Base-by-base conservation (phyloP, 1,140 invertebrate species). In the Pseudachorutes palmiensis region DNA sequence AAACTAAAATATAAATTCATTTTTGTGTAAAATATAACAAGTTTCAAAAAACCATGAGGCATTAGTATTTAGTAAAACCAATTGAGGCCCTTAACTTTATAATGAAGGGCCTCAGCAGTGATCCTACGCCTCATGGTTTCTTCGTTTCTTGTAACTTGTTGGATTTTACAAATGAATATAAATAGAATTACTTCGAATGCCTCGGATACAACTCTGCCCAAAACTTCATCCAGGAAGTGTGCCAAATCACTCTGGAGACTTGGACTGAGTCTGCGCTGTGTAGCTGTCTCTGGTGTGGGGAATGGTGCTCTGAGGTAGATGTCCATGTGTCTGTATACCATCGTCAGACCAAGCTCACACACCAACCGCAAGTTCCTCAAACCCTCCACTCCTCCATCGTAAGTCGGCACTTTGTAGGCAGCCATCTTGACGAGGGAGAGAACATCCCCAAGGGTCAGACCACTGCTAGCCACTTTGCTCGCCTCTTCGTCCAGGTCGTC, bases 311-410 rank as follows among this genome's bases (percentile, higher is more conserved):
- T 30, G n/a, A 70, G 24, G 36, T 64, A 69, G 5, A 62, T 59
- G 22, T 70, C 65, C 24, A 48, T 24, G 24, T 73, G 72, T 22
- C 30, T 65, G 45, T 48, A 73, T 28, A 59, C 33, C 1, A 73
- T 22, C 1, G 62, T 67, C 14, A 73, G 72, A 2, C 72, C 72
- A 28, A 66, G 45, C 26, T 73, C 69, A 2, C 68, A 22, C 5
- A 73, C 70, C 14, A 28, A n/a, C 2, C 3, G 3, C 1, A 59
- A 33, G 26, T 68, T 55, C 1, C 30, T 26, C 9, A 67, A 29
- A 1, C 28, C 22, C 45, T 69, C 67, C 0, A 45, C n/a, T 26
- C 22, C 2, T 2, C 33, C 22, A 12, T 31, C 12, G 12, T 28
- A 16, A 30, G 2, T 22, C 12, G 19, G 32, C 22, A 59, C 22